These are phyloP conservation scores for Brienomyrus brachyistius DNA, from an alignment of 2,113 vertebrate species.

Conservation along the genomic window DNA sequence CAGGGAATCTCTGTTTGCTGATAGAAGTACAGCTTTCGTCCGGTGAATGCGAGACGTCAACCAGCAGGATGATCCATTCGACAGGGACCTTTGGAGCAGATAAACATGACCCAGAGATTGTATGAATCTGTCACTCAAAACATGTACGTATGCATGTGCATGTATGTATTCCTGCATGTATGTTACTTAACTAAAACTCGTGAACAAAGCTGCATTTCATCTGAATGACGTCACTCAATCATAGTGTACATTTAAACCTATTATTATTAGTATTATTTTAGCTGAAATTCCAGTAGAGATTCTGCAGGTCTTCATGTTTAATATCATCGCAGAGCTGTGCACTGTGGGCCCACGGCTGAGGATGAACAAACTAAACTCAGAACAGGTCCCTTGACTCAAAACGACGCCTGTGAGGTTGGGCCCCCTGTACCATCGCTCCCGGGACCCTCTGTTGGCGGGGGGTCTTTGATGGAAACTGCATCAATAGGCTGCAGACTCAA, in stretches of 20 bases:
- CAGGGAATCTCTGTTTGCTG: not conserved
- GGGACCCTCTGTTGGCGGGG: constrained; percentile 24
- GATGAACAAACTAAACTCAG: not conserved
- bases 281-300: not conserved
- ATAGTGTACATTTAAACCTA: not conserved
- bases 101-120: not conserved
- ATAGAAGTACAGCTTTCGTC: not conserved
- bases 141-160: not conserved
- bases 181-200: not conserved
- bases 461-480: constrained; percentile 22
- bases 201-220: not conserved
- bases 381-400: not conserved
- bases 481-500: constrained; percentile 31
- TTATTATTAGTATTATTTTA: not conserved
- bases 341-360: not conserved
- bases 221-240: not conserved
- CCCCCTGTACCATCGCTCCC: not conserved
- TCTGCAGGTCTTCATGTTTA: not conserved
- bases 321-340: not conserved
- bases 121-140: not conserved
- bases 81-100: not conserved
- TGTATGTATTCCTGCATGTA: not conserved
- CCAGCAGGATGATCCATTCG: not conserved
- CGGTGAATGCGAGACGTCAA: not conserved
- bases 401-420: not conserved